These are phyloP conservation scores for Trichonephila inaurata DNA, from an alignment of 1,140 invertebrate species.

Conservation along the genomic window DNA sequence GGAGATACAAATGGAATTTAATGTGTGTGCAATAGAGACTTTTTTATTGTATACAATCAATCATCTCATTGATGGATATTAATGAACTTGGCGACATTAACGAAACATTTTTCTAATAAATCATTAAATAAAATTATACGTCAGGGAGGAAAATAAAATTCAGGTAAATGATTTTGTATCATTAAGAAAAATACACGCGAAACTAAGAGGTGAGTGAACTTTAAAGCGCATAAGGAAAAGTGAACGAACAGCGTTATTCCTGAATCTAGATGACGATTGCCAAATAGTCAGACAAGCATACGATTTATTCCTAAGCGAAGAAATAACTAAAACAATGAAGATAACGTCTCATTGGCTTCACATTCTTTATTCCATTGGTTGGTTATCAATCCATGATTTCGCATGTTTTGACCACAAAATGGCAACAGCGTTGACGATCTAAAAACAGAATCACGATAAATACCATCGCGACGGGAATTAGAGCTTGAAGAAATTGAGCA, in stretches of 20 bases:
- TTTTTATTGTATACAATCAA: no score
- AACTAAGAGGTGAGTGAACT: conserved; percentile 58
- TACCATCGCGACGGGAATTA: conserved; percentile 54
- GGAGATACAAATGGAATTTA: no score
- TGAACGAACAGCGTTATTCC: not conserved
- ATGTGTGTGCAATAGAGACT: no score
- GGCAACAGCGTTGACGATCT: conserved; percentile 42
- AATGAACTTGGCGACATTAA: no score
- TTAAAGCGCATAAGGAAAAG: conserved; percentile 55
- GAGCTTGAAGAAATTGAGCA: conserved; percentile 68
- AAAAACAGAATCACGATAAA: conserved; percentile 56
- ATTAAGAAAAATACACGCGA: conserved; percentile 7
- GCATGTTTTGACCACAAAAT: conserved; percentile 50
- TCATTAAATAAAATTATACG: not conserved
- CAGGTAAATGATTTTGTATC: not conserved
- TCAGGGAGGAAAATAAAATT: not conserved
- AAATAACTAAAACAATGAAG: conserved; percentile 5
- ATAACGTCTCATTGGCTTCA: conserved; percentile 9
- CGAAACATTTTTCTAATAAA: no score
- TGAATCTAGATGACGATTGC: conserved; percentile 24
- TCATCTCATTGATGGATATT: no score
- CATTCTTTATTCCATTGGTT: not conserved
- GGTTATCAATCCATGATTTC: conserved; percentile 40
- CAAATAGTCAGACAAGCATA: conserved; percentile 49
- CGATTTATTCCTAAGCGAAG: conserved; percentile 5